A percentile compares a stretch with the other conserved stretches of the same genome.
Conservation (phyloP, 2,888 invertebrate species). For the Oxytorus armatus region DNA sequence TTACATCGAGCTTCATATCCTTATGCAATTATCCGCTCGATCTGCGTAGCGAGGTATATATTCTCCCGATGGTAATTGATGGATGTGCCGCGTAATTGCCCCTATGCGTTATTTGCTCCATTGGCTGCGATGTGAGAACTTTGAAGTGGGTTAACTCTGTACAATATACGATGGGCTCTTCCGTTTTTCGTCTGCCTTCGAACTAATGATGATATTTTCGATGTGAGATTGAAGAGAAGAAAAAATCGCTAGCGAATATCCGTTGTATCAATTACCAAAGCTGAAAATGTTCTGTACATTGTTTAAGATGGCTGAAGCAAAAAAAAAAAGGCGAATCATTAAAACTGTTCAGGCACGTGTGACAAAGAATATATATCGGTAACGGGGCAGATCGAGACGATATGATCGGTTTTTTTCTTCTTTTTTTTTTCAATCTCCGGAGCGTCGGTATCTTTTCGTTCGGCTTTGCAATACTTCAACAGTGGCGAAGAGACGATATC, state of each 20-base stretch:
- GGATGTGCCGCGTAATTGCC: slow-evolving; percentile 58
- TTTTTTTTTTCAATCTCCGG: not conserved
- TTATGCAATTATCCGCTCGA: slow-evolving; percentile 60
- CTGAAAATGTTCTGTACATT: not conserved
- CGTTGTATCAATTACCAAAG: slow-evolving; percentile 9
- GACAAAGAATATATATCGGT: not conserved
- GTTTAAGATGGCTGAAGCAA: not conserved
- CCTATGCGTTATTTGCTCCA: slow-evolving; percentile 37
- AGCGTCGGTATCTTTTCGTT: slow-evolving; percentile 40
- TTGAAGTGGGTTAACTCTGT: slow-evolving; percentile 64
- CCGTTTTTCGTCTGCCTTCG: slow-evolving; percentile 38
- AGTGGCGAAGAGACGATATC: slow-evolving; percentile 16
- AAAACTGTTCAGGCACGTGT: no score
- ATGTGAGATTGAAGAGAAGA: slow-evolving; percentile 16
- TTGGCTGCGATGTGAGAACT: slow-evolving; percentile 28
- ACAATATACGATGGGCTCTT: slow-evolving; percentile 37
- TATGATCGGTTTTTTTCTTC: not conserved
- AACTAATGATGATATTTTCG: slow-evolving; percentile 9
- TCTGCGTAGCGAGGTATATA: slow-evolving; percentile 25
- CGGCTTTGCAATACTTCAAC: slow-evolving; percentile 8
- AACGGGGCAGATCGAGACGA: not conserved
- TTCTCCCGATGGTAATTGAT: slow-evolving; percentile 47
- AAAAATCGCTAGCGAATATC: slow-evolving; percentile 28
- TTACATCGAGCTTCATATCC: slow-evolving; percentile 36
- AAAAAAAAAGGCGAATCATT: not conserved